Conservation (phyloP, 2,888 invertebrate genomes). For the Drosophila acutilabella region DNA sequence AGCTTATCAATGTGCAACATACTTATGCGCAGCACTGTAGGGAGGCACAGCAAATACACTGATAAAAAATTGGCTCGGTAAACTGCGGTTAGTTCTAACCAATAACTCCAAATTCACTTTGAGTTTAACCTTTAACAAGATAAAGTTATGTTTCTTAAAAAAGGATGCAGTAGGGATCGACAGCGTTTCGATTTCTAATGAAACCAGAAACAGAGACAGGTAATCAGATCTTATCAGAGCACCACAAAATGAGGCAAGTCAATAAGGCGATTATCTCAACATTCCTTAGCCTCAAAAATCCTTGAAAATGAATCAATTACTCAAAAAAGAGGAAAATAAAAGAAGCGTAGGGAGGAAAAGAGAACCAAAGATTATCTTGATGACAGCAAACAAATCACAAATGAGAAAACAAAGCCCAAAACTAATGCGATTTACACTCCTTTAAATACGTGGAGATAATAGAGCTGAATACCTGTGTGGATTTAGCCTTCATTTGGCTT, state of each 20-base stretch:
- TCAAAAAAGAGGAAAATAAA: not conserved
- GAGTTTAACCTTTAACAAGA: too few species aligned
- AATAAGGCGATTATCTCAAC: constrained; percentile 25
- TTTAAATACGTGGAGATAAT: not conserved
- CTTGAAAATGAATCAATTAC: not conserved
- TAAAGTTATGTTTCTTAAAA: too few species aligned
- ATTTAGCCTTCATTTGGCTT: not conserved
- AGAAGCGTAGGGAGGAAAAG: not conserved
- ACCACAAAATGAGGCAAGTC: not conserved
- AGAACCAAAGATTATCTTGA: not conserved
- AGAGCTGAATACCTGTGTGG: not conserved
- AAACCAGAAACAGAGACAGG: constrained; percentile 1
- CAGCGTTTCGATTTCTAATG: not conserved
- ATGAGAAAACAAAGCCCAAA: not conserved
- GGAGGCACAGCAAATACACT: not conserved
- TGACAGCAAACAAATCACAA: constrained; percentile 5
- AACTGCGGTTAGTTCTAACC: too few species aligned
- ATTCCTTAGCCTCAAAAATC: constrained; percentile 7
- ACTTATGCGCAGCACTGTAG: not conserved
- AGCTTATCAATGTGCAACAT: constrained; percentile 29
- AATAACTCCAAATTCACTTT: too few species aligned
- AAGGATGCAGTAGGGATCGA: not conserved
- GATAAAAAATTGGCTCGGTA: not conserved
- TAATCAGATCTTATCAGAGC: constrained; percentile 6
- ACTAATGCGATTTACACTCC: not conserved